Conservation (phyloP, 2,113 vertebrate species). For the Psephotus haematonotus region DNA sequence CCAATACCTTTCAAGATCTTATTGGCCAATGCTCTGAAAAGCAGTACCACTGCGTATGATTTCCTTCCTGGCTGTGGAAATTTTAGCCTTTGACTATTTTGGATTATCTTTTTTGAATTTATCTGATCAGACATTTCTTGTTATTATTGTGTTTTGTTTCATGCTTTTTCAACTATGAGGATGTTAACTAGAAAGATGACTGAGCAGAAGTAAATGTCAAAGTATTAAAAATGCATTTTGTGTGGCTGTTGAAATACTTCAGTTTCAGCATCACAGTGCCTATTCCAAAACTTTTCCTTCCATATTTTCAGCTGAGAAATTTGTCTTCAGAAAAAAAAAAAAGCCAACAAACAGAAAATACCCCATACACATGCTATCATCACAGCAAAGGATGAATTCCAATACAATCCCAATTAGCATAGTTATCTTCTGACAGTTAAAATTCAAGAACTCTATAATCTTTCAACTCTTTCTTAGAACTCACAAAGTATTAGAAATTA, state of each 20-base stretch:
- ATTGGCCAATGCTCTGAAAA: neutral
- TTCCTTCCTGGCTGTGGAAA: neutral
- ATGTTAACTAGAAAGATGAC: neutral
- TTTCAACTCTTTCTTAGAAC: neutral
- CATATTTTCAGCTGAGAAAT: neutral
- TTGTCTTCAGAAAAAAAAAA: neutral
- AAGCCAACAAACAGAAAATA: neutral
- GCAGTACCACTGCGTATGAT: no score
- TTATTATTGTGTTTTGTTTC: neutral
- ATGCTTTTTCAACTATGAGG: neutral
- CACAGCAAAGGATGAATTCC: neutral
- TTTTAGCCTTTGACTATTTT: neutral
- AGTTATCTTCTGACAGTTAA: neutral
- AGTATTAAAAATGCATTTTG: neutral
- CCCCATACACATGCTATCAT: neutral
- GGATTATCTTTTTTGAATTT: neutral
- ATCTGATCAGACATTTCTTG: neutral
- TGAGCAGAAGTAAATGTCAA: slow-evolving; percentile 2
- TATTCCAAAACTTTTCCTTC: neutral
- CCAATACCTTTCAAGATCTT: neutral
- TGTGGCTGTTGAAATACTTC: neutral
- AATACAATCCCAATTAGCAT: neutral
- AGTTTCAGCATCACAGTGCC: neutral
- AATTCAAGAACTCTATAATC: neutral
- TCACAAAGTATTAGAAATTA: neutral